These are phyloP conservation scores for Acromyrmex echinatior DNA, from an alignment of 1,140 invertebrate genomes.

Conservation along the genomic window DNA sequence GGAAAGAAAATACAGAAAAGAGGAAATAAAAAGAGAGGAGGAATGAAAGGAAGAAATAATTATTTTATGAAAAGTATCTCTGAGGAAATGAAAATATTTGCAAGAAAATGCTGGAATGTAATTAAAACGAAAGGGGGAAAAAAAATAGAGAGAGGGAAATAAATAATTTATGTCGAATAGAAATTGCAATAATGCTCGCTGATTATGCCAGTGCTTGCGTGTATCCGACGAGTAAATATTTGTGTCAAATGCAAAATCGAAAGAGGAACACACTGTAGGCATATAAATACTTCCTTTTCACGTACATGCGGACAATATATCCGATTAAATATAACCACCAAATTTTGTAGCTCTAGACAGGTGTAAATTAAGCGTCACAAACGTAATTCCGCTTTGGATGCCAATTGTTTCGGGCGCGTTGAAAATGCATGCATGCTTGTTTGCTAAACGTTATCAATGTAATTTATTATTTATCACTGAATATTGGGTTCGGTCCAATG, in stretches of 20 bases:
- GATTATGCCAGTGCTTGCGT: background rate
- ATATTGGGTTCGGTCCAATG: constrained; percentile 60
- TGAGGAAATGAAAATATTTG: background rate
- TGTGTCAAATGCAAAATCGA: constrained; percentile 41
- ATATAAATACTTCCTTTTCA: constrained; percentile 51
- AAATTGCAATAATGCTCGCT: constrained; percentile 22
- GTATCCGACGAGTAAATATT: constrained; percentile 47
- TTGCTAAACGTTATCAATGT: constrained; percentile 62
- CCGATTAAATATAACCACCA: constrained; percentile 60
- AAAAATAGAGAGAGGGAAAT: background rate
- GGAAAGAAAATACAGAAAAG: background rate
- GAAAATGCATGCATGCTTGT: constrained; percentile 59
- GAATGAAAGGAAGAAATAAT: background rate
- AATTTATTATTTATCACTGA: constrained; percentile 65
- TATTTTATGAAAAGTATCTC: background rate
- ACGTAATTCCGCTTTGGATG: constrained; percentile 63
- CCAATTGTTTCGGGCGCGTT: constrained; percentile 55
- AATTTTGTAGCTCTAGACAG: constrained; percentile 62
- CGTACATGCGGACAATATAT: constrained; percentile 20
- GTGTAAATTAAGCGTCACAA: constrained; percentile 66
- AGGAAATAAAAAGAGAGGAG: background rate
- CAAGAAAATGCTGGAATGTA: background rate
- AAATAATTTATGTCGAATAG: constrained; percentile 48
- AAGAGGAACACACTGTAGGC: background rate
- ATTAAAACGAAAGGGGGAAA: background rate